Conservation (phyloP, 2,888 invertebrate genomes). For the Tetragonula carbonaria region DNA sequence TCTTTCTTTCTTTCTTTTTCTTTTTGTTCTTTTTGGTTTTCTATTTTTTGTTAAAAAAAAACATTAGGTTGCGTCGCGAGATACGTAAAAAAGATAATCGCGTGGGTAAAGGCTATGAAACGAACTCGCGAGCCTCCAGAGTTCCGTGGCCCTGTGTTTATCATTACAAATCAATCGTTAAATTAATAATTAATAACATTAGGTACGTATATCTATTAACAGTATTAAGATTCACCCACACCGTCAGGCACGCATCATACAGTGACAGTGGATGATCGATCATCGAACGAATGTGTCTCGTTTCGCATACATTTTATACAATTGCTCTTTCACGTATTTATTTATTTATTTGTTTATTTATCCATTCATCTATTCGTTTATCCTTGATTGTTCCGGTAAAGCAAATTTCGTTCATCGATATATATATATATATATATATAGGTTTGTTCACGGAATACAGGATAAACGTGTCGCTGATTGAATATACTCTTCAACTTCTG, state of each 20-base stretch:
- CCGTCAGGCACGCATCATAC: constrained; percentile 71
- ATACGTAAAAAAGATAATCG: constrained; percentile 37
- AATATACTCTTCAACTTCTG: background rate
- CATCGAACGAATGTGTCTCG: constrained; percentile 35
- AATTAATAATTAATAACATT: constrained; percentile 76
- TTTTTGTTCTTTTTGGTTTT: background rate
- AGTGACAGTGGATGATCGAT: constrained; percentile 53
- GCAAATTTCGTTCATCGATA: background rate
- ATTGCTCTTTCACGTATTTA: constrained; percentile 11
- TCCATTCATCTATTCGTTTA: background rate
- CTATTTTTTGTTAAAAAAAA: background rate
- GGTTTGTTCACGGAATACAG: constrained; percentile 29
- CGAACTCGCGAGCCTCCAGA: constrained; percentile 45
- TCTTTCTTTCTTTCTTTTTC: background rate
- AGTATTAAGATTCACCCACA: constrained; percentile 76
- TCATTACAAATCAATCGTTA: constrained; percentile 68
- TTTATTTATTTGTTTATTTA: background rate
- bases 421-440: no score
- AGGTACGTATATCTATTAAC: constrained; percentile 80
- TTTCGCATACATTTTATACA: constrained; percentile 14
- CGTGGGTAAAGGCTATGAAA: background rate
- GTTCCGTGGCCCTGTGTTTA: constrained; percentile 45
- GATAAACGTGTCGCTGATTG: constrained; percentile 41
- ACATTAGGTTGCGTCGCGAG: constrained; percentile 6
- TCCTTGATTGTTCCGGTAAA: background rate